These are phyloP conservation scores for Pipra filicauda DNA, from an alignment of 2,113 vertebrate genomes.

Conservation along the genomic window DNA sequence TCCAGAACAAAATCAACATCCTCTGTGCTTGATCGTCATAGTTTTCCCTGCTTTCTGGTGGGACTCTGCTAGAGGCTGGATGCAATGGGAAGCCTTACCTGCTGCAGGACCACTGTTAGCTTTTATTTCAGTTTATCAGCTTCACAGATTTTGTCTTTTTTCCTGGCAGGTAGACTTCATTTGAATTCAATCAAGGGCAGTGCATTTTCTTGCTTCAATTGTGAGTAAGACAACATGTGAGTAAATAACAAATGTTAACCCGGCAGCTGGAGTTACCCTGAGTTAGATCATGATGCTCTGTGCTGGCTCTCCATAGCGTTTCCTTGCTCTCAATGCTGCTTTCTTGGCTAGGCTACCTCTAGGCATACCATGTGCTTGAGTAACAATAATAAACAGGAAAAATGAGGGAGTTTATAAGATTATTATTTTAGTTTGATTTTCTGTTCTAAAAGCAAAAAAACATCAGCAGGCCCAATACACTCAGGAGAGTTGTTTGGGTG, in stretches of 20 bases:
- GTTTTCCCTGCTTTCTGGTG: not conserved
- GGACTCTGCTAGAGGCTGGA: not conserved
- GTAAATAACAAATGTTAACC: slow-evolving; percentile 13
- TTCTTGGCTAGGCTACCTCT: slow-evolving; percentile 44
- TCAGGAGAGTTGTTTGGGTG: not conserved
- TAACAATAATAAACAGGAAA: slow-evolving; percentile 50
- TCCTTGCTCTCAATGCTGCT: not conserved
- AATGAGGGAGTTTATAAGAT: not conserved
- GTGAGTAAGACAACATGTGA: not conserved
- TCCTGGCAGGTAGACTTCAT: not conserved
- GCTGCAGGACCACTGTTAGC: not conserved
- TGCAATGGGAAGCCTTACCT: not conserved
- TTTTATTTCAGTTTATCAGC: not conserved
- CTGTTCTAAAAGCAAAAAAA: slow-evolving; percentile 22
- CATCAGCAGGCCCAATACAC: not conserved
- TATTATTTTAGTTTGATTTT: slow-evolving; percentile 44
- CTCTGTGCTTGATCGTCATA: not conserved
- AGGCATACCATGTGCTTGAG: slow-evolving; percentile 30
- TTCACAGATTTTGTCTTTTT: not conserved
- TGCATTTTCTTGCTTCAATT: slow-evolving; percentile 5
- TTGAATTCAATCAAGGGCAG: not conserved
- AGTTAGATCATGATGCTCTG: not conserved
- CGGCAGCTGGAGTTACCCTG: not conserved
- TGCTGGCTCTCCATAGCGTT: not conserved
- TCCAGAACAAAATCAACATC: not conserved